Evolutionary conservation across 92 coral and sea anemone species (phyloP).

Genomic region (Metridium senile): DNA sequence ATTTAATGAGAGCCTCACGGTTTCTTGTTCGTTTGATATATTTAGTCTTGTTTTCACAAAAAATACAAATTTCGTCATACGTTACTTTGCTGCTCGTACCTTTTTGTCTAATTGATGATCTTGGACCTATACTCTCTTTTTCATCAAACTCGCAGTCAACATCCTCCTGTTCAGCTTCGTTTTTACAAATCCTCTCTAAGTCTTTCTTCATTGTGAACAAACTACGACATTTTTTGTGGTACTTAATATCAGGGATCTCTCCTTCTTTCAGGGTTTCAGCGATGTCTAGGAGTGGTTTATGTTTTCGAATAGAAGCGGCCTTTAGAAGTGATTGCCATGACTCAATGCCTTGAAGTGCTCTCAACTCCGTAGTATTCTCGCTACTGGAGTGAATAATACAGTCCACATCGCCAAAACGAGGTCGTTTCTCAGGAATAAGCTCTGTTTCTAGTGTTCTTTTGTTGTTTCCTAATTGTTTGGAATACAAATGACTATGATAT

Average conservation of each 20-base stretch:
- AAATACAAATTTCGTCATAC: slow-evolving; percentile 48
- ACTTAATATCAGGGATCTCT: slow-evolving; percentile 40
- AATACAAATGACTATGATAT: neutral
- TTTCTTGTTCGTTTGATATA: slow-evolving; percentile 32
- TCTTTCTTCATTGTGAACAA: slow-evolving; percentile 49
- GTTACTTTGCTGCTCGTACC: slow-evolving; percentile 8
- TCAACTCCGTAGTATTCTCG: slow-evolving; percentile 18
- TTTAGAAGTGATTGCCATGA: slow-evolving; percentile 45
- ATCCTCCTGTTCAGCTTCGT: neutral
- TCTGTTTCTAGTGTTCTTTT: neutral
- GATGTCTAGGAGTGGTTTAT: slow-evolving; percentile 28
- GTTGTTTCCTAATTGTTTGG: neutral
- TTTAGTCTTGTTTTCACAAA: slow-evolving; percentile 50
- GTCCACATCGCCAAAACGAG: neutral
- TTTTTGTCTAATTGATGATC: slow-evolving; percentile 41
- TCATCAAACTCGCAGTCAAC: slow-evolving; percentile 19
- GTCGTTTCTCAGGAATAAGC: neutral
- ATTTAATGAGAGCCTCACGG: slow-evolving; percentile 41
- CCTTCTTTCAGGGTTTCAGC: slow-evolving; percentile 41
- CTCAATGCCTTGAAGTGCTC: slow-evolving; percentile 27
- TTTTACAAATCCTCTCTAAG: slow-evolving; percentile 11
- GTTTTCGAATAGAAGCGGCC: slow-evolving; percentile 41
- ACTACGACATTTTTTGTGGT: slow-evolving; percentile 52
- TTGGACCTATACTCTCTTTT: slow-evolving; percentile 26
- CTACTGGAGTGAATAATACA: slow-evolving; percentile 39